Base-by-base conservation (phyloP, 1,140 invertebrate genomes). In the Uloborus diversus region DNA sequence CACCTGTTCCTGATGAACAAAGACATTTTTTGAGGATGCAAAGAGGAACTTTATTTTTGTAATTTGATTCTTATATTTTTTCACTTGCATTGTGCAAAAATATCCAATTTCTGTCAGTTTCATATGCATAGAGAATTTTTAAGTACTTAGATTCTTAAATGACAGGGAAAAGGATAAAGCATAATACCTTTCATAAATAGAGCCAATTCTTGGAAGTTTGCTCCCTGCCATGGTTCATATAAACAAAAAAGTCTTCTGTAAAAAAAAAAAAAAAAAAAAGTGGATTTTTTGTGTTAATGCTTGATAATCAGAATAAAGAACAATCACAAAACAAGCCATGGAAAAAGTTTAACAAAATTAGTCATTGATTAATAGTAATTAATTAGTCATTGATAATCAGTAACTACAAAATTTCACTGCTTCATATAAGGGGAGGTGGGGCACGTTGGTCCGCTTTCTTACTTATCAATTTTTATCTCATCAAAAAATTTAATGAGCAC, bases 111-210 rank as follows among this genome's bases (percentile, higher is more conserved):
- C 28, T 30, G 14, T 33, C 25, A 30, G 30, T 62, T 25, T 35
- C n/a, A 2, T 7, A 57, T 7, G 11, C 11, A 14, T 14, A 56
- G 20, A 56, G 20, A 56, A 5, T 11, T 11, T 20, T 11, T 11
- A 23, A 14, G 7, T 56, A 56, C 11, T 11, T 11, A 14, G 7
- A 56, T 5, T 5, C 7, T 57, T 3, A 11, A 30, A 9, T 5
- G 11, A 32, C 17, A 56, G 20, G n/a, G 13, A 30, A 30, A 47
- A 20, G 14, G 14, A 53, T 20, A n/a, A 20, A n/a, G 17, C 13
- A 20, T 30, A 23, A 33, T 65, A 81, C 80, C 80, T 37, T 53
- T 61, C 73, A 64, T 82, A 82, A 14, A 82, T 81, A 3, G 82
- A 80, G 13, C 79, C 79, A 27, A 68, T 56, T 37, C 68, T 82